Evolutionary conservation across 1,140 invertebrate genomes (phyloP).

Genomic region (Pseudomyrmex pallidus): DNA sequence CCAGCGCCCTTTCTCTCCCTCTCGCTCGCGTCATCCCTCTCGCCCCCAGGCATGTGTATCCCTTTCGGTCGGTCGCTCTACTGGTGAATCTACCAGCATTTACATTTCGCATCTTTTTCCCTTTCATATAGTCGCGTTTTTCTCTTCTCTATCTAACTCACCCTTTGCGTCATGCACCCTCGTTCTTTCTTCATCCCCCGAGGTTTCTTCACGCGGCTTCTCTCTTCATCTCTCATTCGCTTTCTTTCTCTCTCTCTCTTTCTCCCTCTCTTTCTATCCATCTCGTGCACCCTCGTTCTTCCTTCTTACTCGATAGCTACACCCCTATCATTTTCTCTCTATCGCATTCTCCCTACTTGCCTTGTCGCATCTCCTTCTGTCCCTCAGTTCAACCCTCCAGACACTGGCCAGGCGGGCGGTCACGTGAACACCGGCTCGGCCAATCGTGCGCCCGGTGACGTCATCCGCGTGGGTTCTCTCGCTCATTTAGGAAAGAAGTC

Average conservation of each 20-base stretch:
- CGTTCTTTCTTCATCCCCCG: conserved; percentile 34
- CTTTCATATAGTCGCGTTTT: conserved; percentile 3
- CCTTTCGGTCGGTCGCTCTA: conserved; percentile 47
- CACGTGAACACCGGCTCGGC: conserved; percentile 72
- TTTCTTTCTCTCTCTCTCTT: conserved; percentile 16
- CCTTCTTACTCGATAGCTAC: too few relatives aligned
- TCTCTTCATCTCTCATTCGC: conserved; percentile 12
- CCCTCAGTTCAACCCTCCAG: conserved; percentile 65
- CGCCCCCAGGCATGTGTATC: not conserved
- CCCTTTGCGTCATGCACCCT: conserved; percentile 19
- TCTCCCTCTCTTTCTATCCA: conserved; percentile 3
- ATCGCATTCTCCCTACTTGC: conserved; percentile 45
- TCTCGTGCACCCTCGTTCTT: too few relatives aligned
- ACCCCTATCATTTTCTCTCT: conserved; percentile 32
- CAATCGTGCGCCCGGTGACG: conserved; percentile 72
- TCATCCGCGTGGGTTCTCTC: conserved; percentile 74
- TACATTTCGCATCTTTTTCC: conserved; percentile 43
- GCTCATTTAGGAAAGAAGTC: conserved; percentile 40
- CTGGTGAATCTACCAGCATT: conserved; percentile 61
- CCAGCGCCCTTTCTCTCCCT: conserved; percentile 72
- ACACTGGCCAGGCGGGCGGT: conserved; percentile 68
- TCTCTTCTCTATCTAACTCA: conserved; percentile 40
- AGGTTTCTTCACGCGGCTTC: conserved; percentile 16
- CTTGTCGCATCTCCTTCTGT: conserved; percentile 60
- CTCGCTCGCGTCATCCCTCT: conserved; percentile 37